phyloP scores from a whole-genome alignment of 2,888 invertebrate genomes.

The Aelia acuminata region DNA sequence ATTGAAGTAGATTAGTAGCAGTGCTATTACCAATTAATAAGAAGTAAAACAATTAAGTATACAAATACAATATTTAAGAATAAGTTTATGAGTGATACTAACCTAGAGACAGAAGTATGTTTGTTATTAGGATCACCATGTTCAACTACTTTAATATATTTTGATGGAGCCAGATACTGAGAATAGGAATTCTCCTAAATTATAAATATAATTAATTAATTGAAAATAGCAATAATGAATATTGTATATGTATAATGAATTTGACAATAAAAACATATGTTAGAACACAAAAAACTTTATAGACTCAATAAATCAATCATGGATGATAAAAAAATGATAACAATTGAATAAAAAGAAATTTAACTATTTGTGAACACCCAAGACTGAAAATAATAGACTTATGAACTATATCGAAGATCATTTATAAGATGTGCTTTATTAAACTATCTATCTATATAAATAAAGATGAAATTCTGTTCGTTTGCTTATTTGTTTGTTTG shows the following conservation, averaged over 20 bases:
- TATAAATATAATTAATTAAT: slow-evolving; percentile 32
- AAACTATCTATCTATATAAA: no score
- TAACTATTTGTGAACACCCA: no score
- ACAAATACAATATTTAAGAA: not conserved
- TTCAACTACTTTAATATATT: slow-evolving; percentile 70
- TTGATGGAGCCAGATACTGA: slow-evolving; percentile 84
- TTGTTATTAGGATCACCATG: slow-evolving; percentile 70
- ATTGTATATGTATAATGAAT: not conserved
- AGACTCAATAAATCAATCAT: not conserved
- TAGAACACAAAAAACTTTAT: not conserved
- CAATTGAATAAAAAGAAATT: no score
- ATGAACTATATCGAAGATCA: no score
- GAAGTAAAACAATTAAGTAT: not conserved
- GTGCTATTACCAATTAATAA: not conserved
- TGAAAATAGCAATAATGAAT: not conserved
- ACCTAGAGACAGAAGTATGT: slow-evolving; percentile 75
- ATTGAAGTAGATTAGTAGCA: not conserved
- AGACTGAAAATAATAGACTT: no score
- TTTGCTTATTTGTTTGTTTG: no score
- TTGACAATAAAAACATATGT: not conserved
- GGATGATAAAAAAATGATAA: no score
- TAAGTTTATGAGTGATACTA: slow-evolving; percentile 63
- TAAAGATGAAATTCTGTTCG: no score
- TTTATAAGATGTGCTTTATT: no score
- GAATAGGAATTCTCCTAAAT: slow-evolving; percentile 86